These are phyloP conservation scores for Lasioglossum oenotherae DNA, from an alignment of 2,888 invertebrate species.

Conservation along the genomic window DNA sequence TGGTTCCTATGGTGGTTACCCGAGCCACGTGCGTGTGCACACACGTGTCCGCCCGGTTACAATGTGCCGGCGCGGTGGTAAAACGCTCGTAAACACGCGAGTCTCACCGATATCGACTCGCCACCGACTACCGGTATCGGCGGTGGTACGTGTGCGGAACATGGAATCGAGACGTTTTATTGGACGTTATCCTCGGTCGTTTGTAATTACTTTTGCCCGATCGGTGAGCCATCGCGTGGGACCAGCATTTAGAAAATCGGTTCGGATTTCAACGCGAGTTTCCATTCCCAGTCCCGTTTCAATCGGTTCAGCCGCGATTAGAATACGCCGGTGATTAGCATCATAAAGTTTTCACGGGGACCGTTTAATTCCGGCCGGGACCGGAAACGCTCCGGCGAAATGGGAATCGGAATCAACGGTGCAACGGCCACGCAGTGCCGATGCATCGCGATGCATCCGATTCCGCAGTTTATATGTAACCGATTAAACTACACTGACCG, in stretches of 20 bases:
- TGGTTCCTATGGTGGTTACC: constrained; percentile 27
- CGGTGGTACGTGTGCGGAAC: constrained; percentile 61
- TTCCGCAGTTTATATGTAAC: constrained; percentile 57
- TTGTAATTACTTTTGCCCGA: constrained; percentile 74
- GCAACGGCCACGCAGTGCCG: neutral
- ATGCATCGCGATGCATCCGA: constrained; percentile 44
- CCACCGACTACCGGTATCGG: constrained; percentile 45
- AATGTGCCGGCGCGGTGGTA: constrained; percentile 17
- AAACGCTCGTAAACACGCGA: constrained; percentile 54
- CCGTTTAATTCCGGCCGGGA: constrained; percentile 34
- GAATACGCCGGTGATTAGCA: constrained; percentile 49
- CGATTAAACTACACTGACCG: constrained; percentile 57
- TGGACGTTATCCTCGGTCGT: constrained; percentile 72
- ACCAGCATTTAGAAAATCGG: neutral
- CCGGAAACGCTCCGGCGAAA: constrained; percentile 35
- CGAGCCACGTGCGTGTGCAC: neutral
- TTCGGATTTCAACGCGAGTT: neutral
- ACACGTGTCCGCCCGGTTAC: neutral
- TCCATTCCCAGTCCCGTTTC: neutral
- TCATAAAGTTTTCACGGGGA: constrained; percentile 45
- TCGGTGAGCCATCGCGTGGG: constrained; percentile 33
- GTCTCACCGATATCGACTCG: constrained; percentile 57
- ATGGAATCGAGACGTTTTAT: constrained; percentile 73
- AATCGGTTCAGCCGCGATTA: constrained; percentile 25
- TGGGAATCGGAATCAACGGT: constrained; percentile 52